These are phyloP conservation scores for Drosophila helvetica DNA, from an alignment of 2,888 invertebrate species.

Conservation along the genomic window DNA sequence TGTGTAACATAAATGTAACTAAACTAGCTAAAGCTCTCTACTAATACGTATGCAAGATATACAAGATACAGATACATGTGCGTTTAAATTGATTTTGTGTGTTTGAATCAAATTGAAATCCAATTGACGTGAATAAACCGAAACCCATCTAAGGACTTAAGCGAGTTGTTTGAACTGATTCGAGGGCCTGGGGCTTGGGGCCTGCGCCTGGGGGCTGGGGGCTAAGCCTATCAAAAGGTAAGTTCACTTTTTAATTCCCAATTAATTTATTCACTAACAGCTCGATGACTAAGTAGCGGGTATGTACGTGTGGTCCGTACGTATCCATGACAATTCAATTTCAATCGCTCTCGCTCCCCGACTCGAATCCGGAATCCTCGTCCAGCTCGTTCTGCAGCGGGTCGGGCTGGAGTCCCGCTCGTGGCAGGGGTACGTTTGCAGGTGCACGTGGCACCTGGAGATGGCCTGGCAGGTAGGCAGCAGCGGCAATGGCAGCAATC, in stretches of 20 bases:
- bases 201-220: too few species aligned
- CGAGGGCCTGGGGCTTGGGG: neutral
- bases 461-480: too few species aligned
- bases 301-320: neutral
- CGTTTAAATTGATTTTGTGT: slow-evolving; percentile 55
- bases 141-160: slow-evolving; percentile 59
- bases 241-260: slow-evolving; percentile 1
- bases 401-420: neutral
- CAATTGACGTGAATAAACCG: slow-evolving; percentile 71
- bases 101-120: slow-evolving; percentile 56
- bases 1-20: slow-evolving; percentile 73
- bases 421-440: neutral
- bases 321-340: neutral
- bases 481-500: neutral
- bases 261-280: neutral
- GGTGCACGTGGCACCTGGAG: neutral
- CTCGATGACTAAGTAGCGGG: neutral
- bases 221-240: slow-evolving; percentile 11
- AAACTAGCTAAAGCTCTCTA: slow-evolving; percentile 63
- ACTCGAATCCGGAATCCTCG: slow-evolving; percentile 69
- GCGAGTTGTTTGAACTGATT: slow-evolving; percentile 3
- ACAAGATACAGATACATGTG: slow-evolving; percentile 26
- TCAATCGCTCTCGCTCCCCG: slow-evolving; percentile 59
- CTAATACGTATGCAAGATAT: slow-evolving; percentile 43
- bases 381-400: neutral